Evolutionary conservation across 2,888 invertebrate genomes (phyloP), one percentile per base, ranked within the genome.

Genomic region (Spodoptera picta): DNA sequence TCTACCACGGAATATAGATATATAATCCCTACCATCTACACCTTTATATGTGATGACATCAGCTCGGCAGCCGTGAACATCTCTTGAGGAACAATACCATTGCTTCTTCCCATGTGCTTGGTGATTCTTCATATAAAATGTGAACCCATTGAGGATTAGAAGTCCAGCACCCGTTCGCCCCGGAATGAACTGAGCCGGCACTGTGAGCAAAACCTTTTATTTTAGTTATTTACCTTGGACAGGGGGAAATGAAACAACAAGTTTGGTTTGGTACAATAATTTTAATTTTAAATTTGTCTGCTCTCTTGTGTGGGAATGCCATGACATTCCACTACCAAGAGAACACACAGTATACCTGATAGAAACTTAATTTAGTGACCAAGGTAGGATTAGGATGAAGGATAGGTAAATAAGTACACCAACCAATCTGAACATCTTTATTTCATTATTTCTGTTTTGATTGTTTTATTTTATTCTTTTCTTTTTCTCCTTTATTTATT

Each of bases 81-180:
- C 94, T 65, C 94, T 89, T 0, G 94, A 93, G 2, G 94, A 94
- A 68, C 94, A 94, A 70, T 94, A 94, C 94, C 94, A 94, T 69
- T 94, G 94, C 74, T 94, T 94, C 74, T 93, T 94, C 2, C 94
- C 94, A 69, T 94, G 92, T 0, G 94, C 94, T 69, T 94, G 94
- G 72, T 94, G 93, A 69, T 94, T 94, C 77, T 94, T 94, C 93
- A 94, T 93, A 65, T 94, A 94, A 75, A 94, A 94, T 10, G 94
- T 94, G 70, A 93, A 94, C 0, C 94, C 94, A 12, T 94, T 92
- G 41, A 94, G 85, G 69, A 94, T 91, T 12, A 94, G 83, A 3
- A 94, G 79, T 0, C 93, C 92, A 3, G 94, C 93, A 0, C 94
- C 94, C 0, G 94, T 94, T 52, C 94, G 78, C 41, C 94, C 94